Evolutionary conservation across 2,113 vertebrate species (phyloP).

Genomic region (Entosphenus tridentatus): DNA sequence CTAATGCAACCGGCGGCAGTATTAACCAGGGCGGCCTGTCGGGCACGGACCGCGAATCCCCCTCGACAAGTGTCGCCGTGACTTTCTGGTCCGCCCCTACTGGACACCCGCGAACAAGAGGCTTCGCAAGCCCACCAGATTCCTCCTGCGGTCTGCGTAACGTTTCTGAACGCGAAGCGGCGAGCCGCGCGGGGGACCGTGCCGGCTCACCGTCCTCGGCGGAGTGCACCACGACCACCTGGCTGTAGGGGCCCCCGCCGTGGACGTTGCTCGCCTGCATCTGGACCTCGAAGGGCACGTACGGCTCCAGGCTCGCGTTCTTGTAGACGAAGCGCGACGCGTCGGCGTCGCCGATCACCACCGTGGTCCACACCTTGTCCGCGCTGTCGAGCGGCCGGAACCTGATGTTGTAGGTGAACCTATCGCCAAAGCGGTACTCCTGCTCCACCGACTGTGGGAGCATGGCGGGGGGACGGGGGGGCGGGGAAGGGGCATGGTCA

Average conservation of each 20-base stretch:
- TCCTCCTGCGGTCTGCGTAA: too few species aligned
- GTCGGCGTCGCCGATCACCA: conserved; percentile 49
- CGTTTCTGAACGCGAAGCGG: too few species aligned
- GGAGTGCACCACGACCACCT: conserved; percentile 45
- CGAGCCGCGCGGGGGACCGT: too few species aligned
- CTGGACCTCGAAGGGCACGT: conserved; percentile 67
- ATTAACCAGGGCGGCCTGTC: too few species aligned
- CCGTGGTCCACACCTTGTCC: conserved; percentile 43
- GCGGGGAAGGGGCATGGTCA: background rate
- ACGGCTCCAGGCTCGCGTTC: conserved; percentile 42
- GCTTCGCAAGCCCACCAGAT: too few species aligned
- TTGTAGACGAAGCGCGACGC: conserved; percentile 60
- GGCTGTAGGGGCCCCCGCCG: conserved; percentile 74
- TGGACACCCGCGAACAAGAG: too few species aligned
- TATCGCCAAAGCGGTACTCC: conserved; percentile 70
- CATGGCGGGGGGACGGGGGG: background rate
- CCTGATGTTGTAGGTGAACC: conserved; percentile 77
- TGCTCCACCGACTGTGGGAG: conserved; percentile 48
- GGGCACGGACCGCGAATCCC: too few species aligned
- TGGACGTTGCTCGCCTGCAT: conserved; percentile 68
- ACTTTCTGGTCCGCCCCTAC: too few species aligned
- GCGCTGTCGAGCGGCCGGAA: conserved; percentile 41
- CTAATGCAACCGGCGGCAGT: too few species aligned
- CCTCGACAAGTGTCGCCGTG: too few species aligned
- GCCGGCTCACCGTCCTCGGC: conserved; percentile 52